Evolutionary conservation across 1,140 invertebrate genomes (phyloP), one percentile per base, ranked within the genome.

Genomic region (Copidosoma floridanum): DNA sequence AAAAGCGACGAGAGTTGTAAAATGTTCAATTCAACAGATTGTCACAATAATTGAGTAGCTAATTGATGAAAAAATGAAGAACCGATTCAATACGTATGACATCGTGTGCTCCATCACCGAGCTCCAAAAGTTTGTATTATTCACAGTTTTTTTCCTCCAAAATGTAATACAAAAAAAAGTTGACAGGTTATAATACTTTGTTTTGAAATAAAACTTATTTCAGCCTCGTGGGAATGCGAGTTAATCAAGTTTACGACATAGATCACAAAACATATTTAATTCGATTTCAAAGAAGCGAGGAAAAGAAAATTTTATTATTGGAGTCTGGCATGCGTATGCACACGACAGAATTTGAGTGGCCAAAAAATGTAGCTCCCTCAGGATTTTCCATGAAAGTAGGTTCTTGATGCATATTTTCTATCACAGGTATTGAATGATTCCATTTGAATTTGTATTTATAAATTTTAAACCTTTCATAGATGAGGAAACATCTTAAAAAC

Each of bases 191-290:
- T n/a, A n/a, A n/a, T n/a, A 32, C 29, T 41, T 54, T 53, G 51
- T 24, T 52, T 50, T 29, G 0, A 47, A 14, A 21, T 44, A 3
- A 23, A 55, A 52, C 56, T 64, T 65, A 65, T 55, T 65, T 67
- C 80, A 95, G 93, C 66, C 82, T 93, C 54, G 79, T 95, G 66
- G 94, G 95, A 24, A 91, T 97, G 88, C 82, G 97, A 71, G 93
- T 99, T 1, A 91, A 93, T 74, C 97, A 99, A 82, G 87, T 99
- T 16, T 99, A 99, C 82, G 97, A 99, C 78, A 89, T 99, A 57
- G 96, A 99, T 78, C 89, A 92, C 74, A 97, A 95, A 78, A 97
- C 95, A 0, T 99, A 99, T 82, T 84, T 99, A 8, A 91, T 99
- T 63, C 88, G 92, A 66, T 82, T 99, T 20, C 89, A 92, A 74